These are phyloP conservation scores for Elgonia sp. DNA, from an alignment of 2,888 invertebrate genomes.

Conservation along the genomic window DNA sequence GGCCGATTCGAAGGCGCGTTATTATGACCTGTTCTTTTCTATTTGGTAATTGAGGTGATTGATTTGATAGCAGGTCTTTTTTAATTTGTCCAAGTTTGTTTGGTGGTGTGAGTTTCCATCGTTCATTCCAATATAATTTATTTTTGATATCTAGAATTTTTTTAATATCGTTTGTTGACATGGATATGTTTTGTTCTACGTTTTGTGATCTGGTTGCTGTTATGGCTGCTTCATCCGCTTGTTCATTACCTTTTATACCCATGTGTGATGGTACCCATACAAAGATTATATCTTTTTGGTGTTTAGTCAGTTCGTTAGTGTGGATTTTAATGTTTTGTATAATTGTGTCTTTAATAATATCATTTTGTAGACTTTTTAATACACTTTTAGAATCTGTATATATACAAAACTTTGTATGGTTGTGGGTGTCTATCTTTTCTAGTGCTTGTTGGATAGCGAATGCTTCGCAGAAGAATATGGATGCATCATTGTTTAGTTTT, in stretches of 20 bases:
- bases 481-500: constrained; percentile 12
- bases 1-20: not conserved
- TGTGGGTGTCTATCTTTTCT: not conserved
- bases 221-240: constrained; percentile 13
- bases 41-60: not conserved
- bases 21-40: not conserved
- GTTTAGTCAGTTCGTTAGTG: not conserved
- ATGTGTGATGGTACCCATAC: constrained; percentile 30
- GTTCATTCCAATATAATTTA: constrained; percentile 1
- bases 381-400: constrained; percentile 36
- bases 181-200: not conserved
- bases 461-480: constrained; percentile 49
- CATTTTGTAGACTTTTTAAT: not conserved
- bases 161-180: constrained; percentile 8
- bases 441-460: constrained; percentile 22
- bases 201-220: not conserved
- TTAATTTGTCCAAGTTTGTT: not conserved
- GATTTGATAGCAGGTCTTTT: not conserved
- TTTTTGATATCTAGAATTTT: not conserved
- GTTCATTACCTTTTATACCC: constrained; percentile 10
- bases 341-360: constrained; percentile 8
- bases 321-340: not conserved
- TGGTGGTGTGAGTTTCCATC: constrained; percentile 10
- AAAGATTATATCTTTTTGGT: constrained; percentile 5
- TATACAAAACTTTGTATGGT: not conserved